Conservation (phyloP, 2,888 invertebrate species). For the Rosalia funebris region DNA sequence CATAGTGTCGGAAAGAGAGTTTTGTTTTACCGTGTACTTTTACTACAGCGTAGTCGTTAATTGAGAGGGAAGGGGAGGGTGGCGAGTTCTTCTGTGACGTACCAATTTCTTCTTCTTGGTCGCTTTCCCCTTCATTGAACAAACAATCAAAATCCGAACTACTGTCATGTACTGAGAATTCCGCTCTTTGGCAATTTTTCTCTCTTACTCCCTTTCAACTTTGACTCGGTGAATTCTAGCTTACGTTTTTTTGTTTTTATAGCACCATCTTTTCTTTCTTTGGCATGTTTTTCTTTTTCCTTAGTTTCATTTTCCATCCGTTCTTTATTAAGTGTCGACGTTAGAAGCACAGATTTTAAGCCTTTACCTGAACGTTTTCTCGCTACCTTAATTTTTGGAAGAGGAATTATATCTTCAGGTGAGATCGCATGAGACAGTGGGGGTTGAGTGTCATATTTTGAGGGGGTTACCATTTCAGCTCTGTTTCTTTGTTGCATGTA, state of each 20-base stretch:
- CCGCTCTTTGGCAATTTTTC: no score
- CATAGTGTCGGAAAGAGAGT: slow-evolving; percentile 28
- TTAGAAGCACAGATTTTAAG: slow-evolving; percentile 24
- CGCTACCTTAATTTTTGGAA: slow-evolving; percentile 2
- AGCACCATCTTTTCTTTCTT: slow-evolving; percentile 18
- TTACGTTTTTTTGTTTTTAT: slow-evolving; percentile 26
- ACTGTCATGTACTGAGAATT: slow-evolving; percentile 14
- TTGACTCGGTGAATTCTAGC: slow-evolving; percentile 6
- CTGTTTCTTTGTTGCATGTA: background rate
- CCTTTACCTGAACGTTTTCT: slow-evolving; percentile 30
- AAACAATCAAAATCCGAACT: slow-evolving; percentile 12
- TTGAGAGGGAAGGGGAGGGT: background rate
- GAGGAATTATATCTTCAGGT: background rate
- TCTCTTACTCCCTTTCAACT: background rate
- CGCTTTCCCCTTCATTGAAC: background rate
- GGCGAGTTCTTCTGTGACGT: slow-evolving; percentile 12
- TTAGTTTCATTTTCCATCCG: slow-evolving; percentile 29
- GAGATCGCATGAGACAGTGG: background rate
- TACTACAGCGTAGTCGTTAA: slow-evolving; percentile 26
- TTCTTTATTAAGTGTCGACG: slow-evolving; percentile 27
- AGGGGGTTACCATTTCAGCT: slow-evolving; percentile 1
- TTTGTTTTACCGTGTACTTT: slow-evolving; percentile 27
- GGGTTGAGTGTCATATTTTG: background rate
- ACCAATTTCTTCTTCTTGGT: slow-evolving; percentile 22
- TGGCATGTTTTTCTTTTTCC: slow-evolving; percentile 24